Evolutionary conservation across 1,140 invertebrate genomes (phyloP), one percentile per base, ranked within the genome.

Genomic region (Protaetia brevitarsis): DNA sequence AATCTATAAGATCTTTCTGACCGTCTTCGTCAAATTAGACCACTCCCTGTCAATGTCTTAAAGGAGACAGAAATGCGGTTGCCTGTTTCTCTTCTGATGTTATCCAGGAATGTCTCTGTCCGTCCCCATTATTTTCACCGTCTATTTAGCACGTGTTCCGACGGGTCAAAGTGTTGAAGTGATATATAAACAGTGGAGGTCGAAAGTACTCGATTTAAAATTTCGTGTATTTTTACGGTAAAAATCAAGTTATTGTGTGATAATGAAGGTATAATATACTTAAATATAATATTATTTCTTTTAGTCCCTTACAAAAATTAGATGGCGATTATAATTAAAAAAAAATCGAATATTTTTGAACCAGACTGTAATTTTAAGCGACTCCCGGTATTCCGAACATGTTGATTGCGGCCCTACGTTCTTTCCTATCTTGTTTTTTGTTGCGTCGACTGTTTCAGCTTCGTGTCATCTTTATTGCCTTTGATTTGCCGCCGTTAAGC

Each of bases 401-500:
- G 41, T 51, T 51, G 41, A 51, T 51, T 51, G 41, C 41, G 41
- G 26, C 41, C 19, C 41, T 51, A 13, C 16, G 16, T 23, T 51
- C 5, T 37, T 11, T 16, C 19, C 41, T n/a, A n/a, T n/a, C n/a
- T n/a, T n/a, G 41, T 51, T 23, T 23, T 51, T 51, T 51, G 21
- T 51, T 51, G 41, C 19, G 19, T 21, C 41, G 41, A 11, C n/a
- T n/a, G 19, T 23, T 51, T 51, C 41, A 51, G 21, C 26, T 51
- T 51, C 41, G 41, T 51, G 41, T 51, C 41, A 51, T 51, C 41
- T 51, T 51, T 51, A 51, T 51, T 51, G 41, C 41, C 41, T 51
- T 23, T 51, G 41, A 51, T 51, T n/a, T 51, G 41, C 41, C 41
- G 41, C 41, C 41, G 41, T 51, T 51, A 51, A 51, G 41, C 21